phyloP scores from a whole-genome alignment of 1,140 invertebrate species.

The Heterodera schachtii region DNA sequence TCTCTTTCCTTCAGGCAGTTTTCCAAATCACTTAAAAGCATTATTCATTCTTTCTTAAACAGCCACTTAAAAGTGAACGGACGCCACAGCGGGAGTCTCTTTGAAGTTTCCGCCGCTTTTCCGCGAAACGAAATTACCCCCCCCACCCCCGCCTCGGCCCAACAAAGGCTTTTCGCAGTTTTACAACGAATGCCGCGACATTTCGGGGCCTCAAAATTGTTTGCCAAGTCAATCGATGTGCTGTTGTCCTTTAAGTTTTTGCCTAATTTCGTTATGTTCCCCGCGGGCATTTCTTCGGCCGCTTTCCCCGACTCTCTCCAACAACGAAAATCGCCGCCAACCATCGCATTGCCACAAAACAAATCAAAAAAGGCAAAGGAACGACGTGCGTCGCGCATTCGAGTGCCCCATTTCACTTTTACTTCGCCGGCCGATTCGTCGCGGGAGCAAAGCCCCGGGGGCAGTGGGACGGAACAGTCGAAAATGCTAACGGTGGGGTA shows the following conservation, averaged over 20 bases:
- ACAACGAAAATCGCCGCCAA: not conserved
- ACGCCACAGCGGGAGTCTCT: too few species aligned
- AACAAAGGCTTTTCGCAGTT: too few species aligned
- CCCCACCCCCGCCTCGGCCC: too few species aligned
- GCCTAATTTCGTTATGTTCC: not conserved
- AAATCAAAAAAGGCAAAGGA: not conserved
- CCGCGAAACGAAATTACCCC: too few species aligned
- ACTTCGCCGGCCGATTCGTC: slow-evolving; percentile 20
- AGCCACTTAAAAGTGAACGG: too few species aligned
- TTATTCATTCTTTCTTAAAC: too few species aligned
- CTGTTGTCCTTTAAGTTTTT: not conserved
- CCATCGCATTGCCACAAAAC: not conserved
- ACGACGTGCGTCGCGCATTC: not conserved
- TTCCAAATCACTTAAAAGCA: too few species aligned
- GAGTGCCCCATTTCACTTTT: slow-evolving; percentile 18
- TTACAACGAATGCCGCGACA: too few species aligned
- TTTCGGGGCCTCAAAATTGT: not conserved
- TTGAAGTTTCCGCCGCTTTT: too few species aligned
- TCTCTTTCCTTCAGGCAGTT: too few species aligned
- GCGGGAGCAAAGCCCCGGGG: slow-evolving; percentile 17
- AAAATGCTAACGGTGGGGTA: not conserved
- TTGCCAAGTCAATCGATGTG: too few species aligned
- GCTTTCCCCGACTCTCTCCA: not conserved
- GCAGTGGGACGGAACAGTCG: not conserved
- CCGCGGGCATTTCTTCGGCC: not conserved